Percentiles rank a stretch among this genome's conserved stretches.
Conservation (phyloP, 2,113 vertebrate genomes). For the Tychaedon coryphoeus region DNA sequence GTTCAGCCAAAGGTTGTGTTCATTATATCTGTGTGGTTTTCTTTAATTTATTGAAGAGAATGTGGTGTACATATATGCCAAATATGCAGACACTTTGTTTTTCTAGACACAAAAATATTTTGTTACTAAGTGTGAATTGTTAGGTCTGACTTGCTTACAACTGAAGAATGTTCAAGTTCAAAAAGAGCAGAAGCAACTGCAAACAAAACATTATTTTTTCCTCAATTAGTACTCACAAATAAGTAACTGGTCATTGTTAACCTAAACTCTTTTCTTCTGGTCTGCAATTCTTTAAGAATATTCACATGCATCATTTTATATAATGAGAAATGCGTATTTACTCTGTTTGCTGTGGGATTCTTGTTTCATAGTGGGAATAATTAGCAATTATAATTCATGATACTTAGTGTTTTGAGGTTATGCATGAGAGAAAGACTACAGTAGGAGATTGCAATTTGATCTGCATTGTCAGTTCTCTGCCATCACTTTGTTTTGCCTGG, state of each 20-base stretch:
- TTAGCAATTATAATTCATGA: neutral
- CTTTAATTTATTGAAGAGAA: slow-evolving; percentile 47
- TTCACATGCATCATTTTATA: neutral
- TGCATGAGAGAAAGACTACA: neutral
- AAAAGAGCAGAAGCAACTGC: neutral
- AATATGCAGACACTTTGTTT: slow-evolving; percentile 29
- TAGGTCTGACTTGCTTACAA: slow-evolving; percentile 12
- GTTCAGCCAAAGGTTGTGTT: slow-evolving; percentile 56
- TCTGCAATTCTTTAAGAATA: neutral
- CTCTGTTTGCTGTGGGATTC: neutral
- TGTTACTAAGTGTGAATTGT: slow-evolving; percentile 29
- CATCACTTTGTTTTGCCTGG: neutral
- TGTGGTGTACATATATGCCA: slow-evolving; percentile 15
- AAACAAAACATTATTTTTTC: neutral
- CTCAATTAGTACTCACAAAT: neutral
- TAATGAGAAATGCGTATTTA: neutral
- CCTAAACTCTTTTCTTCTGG: neutral
- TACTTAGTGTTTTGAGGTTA: neutral
- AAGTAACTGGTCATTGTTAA: neutral
- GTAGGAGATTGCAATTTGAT: neutral
- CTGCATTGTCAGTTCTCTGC: neutral
- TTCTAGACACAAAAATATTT: slow-evolving; percentile 57
- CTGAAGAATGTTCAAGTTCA: neutral
- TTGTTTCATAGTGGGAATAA: neutral
- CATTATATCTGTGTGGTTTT: neutral